Percentiles rank a stretch among this genome's conserved stretches.
Evolutionary conservation across 2,797 vertebrate species (phyloP).

Genomic region (Ptychadena robeensis): DNA sequence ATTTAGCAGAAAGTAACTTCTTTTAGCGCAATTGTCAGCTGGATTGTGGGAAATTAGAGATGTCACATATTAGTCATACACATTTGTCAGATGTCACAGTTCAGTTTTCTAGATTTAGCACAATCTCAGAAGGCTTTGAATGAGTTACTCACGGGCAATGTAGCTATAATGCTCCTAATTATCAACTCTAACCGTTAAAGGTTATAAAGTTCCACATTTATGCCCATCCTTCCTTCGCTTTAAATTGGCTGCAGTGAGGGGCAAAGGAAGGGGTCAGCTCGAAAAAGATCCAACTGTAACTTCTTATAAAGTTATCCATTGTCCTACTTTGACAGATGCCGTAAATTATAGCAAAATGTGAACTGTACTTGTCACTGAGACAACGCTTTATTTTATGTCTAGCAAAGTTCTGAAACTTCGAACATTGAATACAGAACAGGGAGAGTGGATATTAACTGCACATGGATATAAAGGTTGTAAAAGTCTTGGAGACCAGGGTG

Average conservation of each 20-base stretch:
- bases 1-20: not conserved
- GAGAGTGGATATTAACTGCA: not conserved
- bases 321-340: constrained; percentile 12
- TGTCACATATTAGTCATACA: not conserved
- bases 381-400: not conserved
- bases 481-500: not conserved
- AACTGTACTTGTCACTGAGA: not conserved
- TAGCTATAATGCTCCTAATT: constrained; percentile 7
- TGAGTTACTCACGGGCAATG: constrained; percentile 19
- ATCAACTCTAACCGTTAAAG: constrained; percentile 30
- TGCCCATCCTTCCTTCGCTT: constrained; percentile 13
- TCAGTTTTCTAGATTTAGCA: not conserved
- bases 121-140: not conserved
- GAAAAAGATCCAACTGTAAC: constrained; percentile 22
- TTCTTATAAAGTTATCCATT: constrained; percentile 39
- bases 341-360: not conserved
- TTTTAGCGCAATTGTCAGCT: not conserved
- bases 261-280: not conserved
- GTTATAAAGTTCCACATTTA: constrained; percentile 12
- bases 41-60: not conserved
- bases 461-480: not conserved
- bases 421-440: not conserved
- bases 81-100: constrained; percentile 25
- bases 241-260: constrained; percentile 8
- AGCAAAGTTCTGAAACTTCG: not conserved